These are phyloP conservation scores for Tholera decimalis DNA, from an alignment of 2,888 invertebrate genomes.

Conservation along the genomic window DNA sequence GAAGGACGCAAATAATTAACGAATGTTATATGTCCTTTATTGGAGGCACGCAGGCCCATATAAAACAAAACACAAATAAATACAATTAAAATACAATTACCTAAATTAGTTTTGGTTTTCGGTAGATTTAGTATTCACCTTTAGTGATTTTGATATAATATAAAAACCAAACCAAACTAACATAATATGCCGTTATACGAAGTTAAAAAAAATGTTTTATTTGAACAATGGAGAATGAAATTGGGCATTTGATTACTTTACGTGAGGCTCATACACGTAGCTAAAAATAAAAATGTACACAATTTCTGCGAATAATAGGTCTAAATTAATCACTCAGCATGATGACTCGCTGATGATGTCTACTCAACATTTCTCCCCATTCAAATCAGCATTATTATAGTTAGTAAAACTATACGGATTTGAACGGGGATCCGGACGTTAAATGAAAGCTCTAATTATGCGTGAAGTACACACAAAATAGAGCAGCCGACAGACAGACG, in stretches of 20 bases:
- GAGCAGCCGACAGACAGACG: conserved; percentile 48
- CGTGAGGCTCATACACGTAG: not conserved
- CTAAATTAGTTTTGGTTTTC: too few relatives aligned
- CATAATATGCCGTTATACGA: too few relatives aligned
- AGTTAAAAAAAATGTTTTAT: too few relatives aligned
- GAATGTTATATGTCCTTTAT: too few relatives aligned
- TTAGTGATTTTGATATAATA: too few relatives aligned
- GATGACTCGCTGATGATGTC: conserved; percentile 29
- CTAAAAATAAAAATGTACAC: not conserved
- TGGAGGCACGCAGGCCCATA: too few relatives aligned
- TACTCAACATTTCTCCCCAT: conserved; percentile 4
- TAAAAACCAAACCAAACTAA: too few relatives aligned
- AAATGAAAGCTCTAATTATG: conserved; percentile 40
- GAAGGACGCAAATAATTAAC: too few relatives aligned
- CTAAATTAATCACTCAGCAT: conserved; percentile 7
- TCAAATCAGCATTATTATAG: conserved; percentile 25
- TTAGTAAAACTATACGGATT: conserved; percentile 7
- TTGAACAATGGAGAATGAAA: too few relatives aligned
- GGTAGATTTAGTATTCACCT: too few relatives aligned
- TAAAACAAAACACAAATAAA: too few relatives aligned
- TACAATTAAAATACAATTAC: too few relatives aligned
- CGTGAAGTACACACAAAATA: conserved; percentile 47
- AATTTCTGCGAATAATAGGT: conserved; percentile 7
- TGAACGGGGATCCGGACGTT: conserved; percentile 16
- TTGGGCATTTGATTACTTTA: not conserved